Percentiles rank a stretch among this genome's conserved stretches.
These are phyloP conservation scores for Catalaphyllia jardinei DNA, from an alignment of 64 coral and sea anemone species.

Conservation along the genomic window DNA sequence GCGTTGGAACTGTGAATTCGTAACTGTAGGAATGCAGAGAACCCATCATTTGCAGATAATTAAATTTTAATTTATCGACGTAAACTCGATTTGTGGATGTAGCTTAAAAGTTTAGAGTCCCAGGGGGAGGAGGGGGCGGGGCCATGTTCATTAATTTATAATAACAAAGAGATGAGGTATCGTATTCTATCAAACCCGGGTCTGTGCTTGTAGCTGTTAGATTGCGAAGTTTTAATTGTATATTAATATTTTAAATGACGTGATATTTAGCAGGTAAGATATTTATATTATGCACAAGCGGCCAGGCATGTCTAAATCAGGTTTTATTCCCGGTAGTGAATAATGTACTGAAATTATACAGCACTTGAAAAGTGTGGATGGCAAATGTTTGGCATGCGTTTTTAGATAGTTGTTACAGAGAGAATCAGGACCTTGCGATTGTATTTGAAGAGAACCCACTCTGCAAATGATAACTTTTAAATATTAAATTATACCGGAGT, in stretches of 20 bases:
- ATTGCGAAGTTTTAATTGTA: conserved; percentile 17
- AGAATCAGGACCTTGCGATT: no score
- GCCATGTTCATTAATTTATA: conserved; percentile 6
- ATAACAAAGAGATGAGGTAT: conserved; percentile 1
- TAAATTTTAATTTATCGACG: conserved; percentile 1
- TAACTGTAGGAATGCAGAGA: not conserved
- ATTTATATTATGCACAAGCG: conserved; percentile 26
- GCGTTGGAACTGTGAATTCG: no score
- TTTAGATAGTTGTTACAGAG: no score
- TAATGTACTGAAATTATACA: not conserved
- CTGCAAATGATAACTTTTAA: no score
- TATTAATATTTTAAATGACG: conserved; percentile 38
- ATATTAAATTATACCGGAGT: no score
- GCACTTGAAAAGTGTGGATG: conserved; percentile 1
- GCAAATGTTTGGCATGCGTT: not conserved
- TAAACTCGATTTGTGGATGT: not conserved
- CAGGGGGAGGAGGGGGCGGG: not conserved
- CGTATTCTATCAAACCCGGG: not conserved
- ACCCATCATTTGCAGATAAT: not conserved
- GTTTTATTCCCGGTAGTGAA: not conserved
- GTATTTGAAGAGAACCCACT: no score
- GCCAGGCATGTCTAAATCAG: not conserved
- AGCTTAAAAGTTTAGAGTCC: not conserved
- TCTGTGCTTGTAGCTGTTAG: not conserved
- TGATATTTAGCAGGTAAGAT: conserved; percentile 7